A percentile compares a stretch with the other conserved stretches of the same genome.
Conservation (phyloP, 1,140 invertebrate genomes). For the Notospermus geniculatus region DNA sequence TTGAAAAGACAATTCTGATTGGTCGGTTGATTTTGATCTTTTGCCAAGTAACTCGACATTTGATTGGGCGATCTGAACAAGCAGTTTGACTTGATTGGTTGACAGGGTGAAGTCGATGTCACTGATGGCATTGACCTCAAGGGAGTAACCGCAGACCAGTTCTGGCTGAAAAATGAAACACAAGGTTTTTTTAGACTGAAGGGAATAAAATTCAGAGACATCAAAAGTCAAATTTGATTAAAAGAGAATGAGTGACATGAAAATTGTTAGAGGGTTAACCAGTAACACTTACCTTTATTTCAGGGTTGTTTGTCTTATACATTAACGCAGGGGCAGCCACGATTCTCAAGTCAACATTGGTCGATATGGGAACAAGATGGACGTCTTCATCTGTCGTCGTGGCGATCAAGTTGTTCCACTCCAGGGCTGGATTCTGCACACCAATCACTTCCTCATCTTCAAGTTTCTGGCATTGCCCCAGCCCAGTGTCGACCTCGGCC, state of each 20-base stretch:
- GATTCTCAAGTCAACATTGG: conserved; percentile 60
- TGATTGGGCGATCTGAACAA: conserved; percentile 19
- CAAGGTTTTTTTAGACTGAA: too few relatives aligned
- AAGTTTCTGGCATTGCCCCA: conserved; percentile 13
- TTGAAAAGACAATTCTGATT: neutral
- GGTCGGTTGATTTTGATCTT: neutral
- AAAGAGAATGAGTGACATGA: too few relatives aligned
- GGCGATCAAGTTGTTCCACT: conserved; percentile 71
- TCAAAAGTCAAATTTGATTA: too few relatives aligned
- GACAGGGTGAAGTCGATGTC: conserved; percentile 59
- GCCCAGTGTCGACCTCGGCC: conserved; percentile 33
- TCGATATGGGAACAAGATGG: conserved; percentile 46
- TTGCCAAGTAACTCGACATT: neutral
- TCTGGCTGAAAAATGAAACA: too few relatives aligned
- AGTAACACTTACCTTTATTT: too few relatives aligned
- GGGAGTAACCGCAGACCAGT: conserved; percentile 73
- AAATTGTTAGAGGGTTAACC: too few relatives aligned
- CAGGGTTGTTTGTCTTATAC: conserved; percentile 48
- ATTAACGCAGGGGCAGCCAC: conserved; percentile 76
- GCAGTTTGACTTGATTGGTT: conserved; percentile 55
- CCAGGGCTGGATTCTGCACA: conserved; percentile 75
- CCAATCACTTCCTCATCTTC: conserved; percentile 21
- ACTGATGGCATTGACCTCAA: conserved; percentile 71
- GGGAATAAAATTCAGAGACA: too few relatives aligned
- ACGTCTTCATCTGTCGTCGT: conserved; percentile 26